Evolutionary conservation across 2,888 invertebrate species (phyloP).

Genomic region (Blastobasis lacticolella): DNA sequence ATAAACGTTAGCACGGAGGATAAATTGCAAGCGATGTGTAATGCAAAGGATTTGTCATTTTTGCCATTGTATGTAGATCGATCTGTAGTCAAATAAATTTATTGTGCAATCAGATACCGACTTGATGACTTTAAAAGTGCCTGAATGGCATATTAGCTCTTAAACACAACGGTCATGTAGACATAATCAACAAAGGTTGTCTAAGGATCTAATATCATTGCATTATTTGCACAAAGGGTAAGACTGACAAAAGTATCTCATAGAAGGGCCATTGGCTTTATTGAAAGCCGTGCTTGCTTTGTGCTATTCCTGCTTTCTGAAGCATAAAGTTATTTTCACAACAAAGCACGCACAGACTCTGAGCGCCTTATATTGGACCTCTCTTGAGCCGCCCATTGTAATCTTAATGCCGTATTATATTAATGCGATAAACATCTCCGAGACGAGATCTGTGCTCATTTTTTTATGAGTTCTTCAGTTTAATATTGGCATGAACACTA

Average conservation of each 20-base stretch:
- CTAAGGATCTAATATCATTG: conserved; percentile 30
- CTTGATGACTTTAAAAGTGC: too few relatives aligned
- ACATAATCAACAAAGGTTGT: too few relatives aligned
- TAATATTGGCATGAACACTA: conserved; percentile 54
- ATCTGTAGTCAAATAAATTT: too few relatives aligned
- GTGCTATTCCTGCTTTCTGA: conserved; percentile 57
- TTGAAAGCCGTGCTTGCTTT: conserved; percentile 59
- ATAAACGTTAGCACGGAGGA: too few relatives aligned
- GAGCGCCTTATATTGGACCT: conserved; percentile 70
- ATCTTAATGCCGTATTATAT: conserved; percentile 72
- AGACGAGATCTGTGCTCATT: conserved; percentile 50
- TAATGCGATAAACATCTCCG: conserved; percentile 72
- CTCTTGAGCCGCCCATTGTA: conserved; percentile 70
- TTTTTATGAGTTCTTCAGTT: conserved; percentile 54
- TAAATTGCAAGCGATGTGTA: too few relatives aligned
- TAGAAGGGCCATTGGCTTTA: conserved; percentile 60
- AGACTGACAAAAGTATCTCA: conserved; percentile 51
- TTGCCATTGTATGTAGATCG: too few relatives aligned
- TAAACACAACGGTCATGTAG: too few relatives aligned
- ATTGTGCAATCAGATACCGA: too few relatives aligned
- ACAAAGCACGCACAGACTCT: conserved; percentile 62
- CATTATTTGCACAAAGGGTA: conserved; percentile 56
- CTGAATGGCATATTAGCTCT: too few relatives aligned
- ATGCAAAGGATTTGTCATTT: too few relatives aligned
- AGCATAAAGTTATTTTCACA: conserved; percentile 71